Base-by-base conservation (phyloP, 2,113 vertebrate genomes). In the Alaudala cheleensis region DNA sequence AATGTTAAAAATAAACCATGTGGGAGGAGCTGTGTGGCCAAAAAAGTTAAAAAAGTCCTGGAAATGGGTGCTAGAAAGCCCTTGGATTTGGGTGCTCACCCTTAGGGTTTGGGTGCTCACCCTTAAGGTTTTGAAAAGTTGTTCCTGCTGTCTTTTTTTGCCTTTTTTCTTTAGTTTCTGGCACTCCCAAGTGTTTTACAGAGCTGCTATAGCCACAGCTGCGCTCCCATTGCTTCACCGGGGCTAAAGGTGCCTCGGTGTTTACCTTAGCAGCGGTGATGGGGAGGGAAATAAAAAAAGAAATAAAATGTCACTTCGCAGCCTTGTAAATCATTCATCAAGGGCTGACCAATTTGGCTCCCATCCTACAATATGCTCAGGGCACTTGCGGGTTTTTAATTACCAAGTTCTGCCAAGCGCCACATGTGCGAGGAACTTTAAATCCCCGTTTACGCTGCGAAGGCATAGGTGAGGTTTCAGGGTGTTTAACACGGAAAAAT, bases 241-340 rank as follows among this genome's bases (percentile, higher is more conserved):
- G 61, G 81, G 91, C 91, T 74, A 91, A 95, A 95, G 93, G 95
- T 97, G 70, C 87, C 84, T 97, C 3, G 0, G 49, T 92, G 92
- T 93, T 97, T 93, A 94, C 95, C 93, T 93, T 86, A 81, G 95
- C 39, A 1, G 78, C 6, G 2, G 92, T 11, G 71, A 67, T 66
- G 88, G 85, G 70, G 47, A 80, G 71, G 81, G 93, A 86, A 90
- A 86, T 86, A 81, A 91, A 93, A 93, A 93, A 77, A 93, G 93
- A 92, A 96, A 95, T 93, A 90, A 93, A 97, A 97, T 94, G 91
- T 95, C 96, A 87, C 92, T 96, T 95, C 76, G 39, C 92, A 94
- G 95, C 93, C 97, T 97, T 95, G 90, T 97, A 96, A 97, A 97
- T 97, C 92, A 95, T 94, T 97, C 96, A 96, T 95, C 93, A 96